Percentiles rank a stretch among this genome's conserved stretches.
phyloP scores from a whole-genome alignment of 1,140 invertebrate genomes.

The Platyscapa corneri region DNA sequence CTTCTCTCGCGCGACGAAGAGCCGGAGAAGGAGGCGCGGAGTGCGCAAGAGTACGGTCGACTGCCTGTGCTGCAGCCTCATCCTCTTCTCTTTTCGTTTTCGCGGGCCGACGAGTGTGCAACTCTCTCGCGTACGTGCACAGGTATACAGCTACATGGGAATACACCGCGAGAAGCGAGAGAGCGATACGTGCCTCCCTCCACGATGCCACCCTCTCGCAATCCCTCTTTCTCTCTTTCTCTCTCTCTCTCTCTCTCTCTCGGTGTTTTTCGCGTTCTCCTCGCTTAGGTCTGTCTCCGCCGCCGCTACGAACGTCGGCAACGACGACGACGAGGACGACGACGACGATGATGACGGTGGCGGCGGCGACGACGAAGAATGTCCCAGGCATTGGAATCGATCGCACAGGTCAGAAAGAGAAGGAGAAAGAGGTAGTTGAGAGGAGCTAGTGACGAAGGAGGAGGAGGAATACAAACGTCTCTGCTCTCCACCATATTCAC shows the following conservation, averaged over 20 bases:
- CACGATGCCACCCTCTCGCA: too few relatives aligned
- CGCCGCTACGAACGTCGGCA: too few relatives aligned
- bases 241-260: conserved; percentile 31
- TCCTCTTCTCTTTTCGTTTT: conserved; percentile 14
- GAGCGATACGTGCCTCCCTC: conserved; percentile 12
- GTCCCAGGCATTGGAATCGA: conserved; percentile 71
- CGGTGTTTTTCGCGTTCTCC: conserved; percentile 52
- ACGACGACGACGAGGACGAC: conserved; percentile 60
- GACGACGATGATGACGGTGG: conserved; percentile 50
- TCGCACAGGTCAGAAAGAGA: conserved; percentile 57
- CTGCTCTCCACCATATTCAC: conserved; percentile 66
- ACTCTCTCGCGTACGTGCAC: conserved; percentile 45
- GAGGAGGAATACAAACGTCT: conserved; percentile 41
- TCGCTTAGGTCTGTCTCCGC: too few relatives aligned
- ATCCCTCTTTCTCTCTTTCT: background rate
- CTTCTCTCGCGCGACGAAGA: background rate
- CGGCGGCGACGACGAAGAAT: conserved; percentile 64
- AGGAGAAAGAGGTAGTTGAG: conserved; percentile 20
- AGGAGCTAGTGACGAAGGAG: background rate
- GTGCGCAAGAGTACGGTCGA: background rate
- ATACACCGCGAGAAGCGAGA: conserved; percentile 48
- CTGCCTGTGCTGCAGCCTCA: background rate
- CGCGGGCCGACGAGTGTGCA: conserved; percentile 34
- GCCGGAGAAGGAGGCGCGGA: conserved; percentile 11
- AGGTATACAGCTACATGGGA: conserved; percentile 17